phyloP scores from a whole-genome alignment of 2,113 vertebrate genomes.

The Opisthocomus hoazin region DNA sequence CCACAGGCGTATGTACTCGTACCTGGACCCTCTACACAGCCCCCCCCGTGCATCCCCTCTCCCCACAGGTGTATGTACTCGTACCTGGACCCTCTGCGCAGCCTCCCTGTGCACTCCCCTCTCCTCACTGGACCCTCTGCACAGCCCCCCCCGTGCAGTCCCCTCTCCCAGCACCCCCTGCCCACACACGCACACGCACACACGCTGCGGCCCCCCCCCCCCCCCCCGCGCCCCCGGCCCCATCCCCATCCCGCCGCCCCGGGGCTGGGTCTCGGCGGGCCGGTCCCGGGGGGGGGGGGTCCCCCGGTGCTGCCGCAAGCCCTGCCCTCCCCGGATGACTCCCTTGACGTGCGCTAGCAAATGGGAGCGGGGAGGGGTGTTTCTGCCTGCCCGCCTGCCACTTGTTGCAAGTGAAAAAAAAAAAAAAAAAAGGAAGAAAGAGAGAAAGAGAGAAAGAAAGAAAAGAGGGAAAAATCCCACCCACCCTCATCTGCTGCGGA shows the following conservation, averaged over 20 bases:
- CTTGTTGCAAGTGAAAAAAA: conserved; percentile 73
- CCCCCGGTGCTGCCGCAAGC: conserved; percentile 38
- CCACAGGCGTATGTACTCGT: too few species aligned
- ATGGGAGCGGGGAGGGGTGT: conserved; percentile 69
- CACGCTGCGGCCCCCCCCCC: background rate
- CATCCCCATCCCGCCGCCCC: background rate
- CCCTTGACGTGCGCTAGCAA: conserved; percentile 72
- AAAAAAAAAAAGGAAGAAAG: background rate
- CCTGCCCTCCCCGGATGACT: conserved; percentile 64
- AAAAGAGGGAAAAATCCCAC: background rate
- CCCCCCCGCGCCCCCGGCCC: background rate
- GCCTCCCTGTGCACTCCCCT: accelerated
- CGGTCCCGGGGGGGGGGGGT: background rate
- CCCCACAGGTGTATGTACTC: too few species aligned
- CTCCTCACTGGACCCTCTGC: too few species aligned
- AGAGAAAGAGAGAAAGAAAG: background rate
- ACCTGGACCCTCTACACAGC: background rate
- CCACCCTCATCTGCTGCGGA: conserved; percentile 6
- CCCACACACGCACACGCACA: background rate
- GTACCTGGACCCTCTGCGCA: background rate
- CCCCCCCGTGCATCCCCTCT: too few species aligned
- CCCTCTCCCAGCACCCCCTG: background rate
- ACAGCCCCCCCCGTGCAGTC: background rate
- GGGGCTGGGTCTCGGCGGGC: background rate
- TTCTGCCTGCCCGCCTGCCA: conserved; percentile 67